These are phyloP conservation scores for Cylloceria caligata DNA, from an alignment of 2,888 invertebrate genomes.

Conservation along the genomic window DNA sequence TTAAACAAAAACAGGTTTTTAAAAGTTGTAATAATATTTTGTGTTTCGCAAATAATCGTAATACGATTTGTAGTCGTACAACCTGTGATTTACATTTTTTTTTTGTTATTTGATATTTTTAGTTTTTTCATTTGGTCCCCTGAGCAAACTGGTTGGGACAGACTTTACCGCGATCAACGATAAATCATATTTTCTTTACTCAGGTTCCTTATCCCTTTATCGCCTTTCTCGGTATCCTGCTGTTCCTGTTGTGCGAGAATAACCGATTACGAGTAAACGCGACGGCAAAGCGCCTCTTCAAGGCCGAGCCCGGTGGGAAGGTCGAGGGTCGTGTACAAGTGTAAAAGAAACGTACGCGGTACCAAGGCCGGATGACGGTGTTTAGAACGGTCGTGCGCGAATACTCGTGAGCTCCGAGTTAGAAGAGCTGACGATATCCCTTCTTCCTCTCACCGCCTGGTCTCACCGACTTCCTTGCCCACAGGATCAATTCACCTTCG, in stretches of 20 bases:
- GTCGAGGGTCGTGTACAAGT: slow-evolving; percentile 52
- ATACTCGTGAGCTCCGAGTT: slow-evolving; percentile 75
- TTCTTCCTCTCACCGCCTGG: slow-evolving; percentile 18
- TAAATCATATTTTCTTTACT: neutral
- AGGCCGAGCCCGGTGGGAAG: slow-evolving; percentile 57
- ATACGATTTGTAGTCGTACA: neutral
- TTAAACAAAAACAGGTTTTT: too few species aligned
- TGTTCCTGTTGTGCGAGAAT: slow-evolving; percentile 21
- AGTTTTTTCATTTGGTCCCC: neutral
- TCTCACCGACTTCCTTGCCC: neutral
- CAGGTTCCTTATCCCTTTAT: neutral
- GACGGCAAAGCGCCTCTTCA: slow-evolving; percentile 42
- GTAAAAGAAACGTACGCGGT: slow-evolving; percentile 43
- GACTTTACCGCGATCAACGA: neutral
- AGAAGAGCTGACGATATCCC: slow-evolving; percentile 66
- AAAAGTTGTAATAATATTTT: too few species aligned
- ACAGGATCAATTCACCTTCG: slow-evolving; percentile 29
- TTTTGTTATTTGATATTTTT: neutral
- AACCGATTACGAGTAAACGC: slow-evolving; percentile 7
- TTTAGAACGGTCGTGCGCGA: slow-evolving; percentile 63
- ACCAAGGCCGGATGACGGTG: slow-evolving; percentile 47
- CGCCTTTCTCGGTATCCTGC: neutral
- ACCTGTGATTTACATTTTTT: neutral
- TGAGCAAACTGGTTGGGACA: neutral
- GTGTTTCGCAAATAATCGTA: too few species aligned